Evolutionary conservation across 1,140 invertebrate genomes (phyloP).

Genomic region (Anadara kagoshimensis): DNA sequence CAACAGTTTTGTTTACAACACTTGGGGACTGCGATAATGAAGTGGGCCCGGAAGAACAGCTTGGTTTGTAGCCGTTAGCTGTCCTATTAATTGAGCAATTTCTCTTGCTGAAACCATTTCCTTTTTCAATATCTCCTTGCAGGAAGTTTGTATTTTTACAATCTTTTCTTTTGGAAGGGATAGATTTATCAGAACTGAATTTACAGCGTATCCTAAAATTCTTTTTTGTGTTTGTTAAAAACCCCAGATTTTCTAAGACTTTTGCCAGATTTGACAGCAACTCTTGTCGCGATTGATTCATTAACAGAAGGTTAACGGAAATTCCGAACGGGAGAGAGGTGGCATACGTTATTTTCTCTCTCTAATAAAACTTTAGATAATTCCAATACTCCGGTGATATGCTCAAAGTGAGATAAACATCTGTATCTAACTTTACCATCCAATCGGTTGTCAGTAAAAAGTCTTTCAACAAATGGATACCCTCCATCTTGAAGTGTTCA

Average conservation of each 20-base stretch:
- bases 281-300: background rate
- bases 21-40: constrained; percentile 19
- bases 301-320: background rate
- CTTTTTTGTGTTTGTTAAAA: constrained; percentile 17
- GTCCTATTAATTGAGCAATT: constrained; percentile 1
- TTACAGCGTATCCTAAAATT: constrained; percentile 17
- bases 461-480: constrained; percentile 3
- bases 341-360: no score
- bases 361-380: background rate
- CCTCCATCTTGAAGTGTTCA: constrained; percentile 36
- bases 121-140: background rate
- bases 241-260: constrained; percentile 4
- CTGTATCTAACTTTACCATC: no score
- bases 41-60: no score
- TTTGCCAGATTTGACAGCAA: no score
- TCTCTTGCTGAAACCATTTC: constrained; percentile 4
- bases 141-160: background rate
- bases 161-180: background rate
- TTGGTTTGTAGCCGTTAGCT: no score
- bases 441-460: no score
- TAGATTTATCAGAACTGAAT: constrained; percentile 9
- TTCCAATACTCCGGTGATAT: background rate
- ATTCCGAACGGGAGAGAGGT: constrained; percentile 4
- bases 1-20: constrained; percentile 20
- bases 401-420: background rate